Conservation (phyloP, 2,797 vertebrate species). For the Adrianichthys oophorus region DNA sequence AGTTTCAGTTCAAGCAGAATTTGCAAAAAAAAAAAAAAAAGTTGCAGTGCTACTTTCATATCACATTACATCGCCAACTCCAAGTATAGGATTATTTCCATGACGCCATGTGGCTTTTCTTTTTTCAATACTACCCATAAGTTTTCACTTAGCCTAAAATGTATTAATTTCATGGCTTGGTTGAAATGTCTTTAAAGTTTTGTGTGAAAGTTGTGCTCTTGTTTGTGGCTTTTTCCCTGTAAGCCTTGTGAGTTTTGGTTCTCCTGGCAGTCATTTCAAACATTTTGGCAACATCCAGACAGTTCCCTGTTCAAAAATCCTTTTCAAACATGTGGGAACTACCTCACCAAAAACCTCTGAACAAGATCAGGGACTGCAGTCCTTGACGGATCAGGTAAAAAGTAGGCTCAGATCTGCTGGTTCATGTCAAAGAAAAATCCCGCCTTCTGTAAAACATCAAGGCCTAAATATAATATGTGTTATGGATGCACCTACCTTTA, state of each 20-base stretch:
- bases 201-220: slow-evolving; percentile 61
- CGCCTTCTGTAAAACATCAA: slow-evolving; percentile 3
- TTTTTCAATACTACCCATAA: slow-evolving; percentile 24
- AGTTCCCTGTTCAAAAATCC: slow-evolving; percentile 55
- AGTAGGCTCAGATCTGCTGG: slow-evolving; percentile 27
- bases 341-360: slow-evolving; percentile 12
- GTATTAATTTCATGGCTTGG: slow-evolving; percentile 52
- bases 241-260: slow-evolving; percentile 19
- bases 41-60: slow-evolving; percentile 50
- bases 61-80: slow-evolving; percentile 37
- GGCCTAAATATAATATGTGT: slow-evolving; percentile 15
- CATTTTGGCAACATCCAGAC: slow-evolving; percentile 36
- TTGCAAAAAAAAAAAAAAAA: not conserved
- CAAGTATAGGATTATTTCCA: slow-evolving; percentile 17
- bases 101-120: slow-evolving; percentile 7
- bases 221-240: slow-evolving; percentile 24
- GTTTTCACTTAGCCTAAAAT: slow-evolving; percentile 30
- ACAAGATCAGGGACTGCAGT: slow-evolving; percentile 11
- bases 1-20: too few relatives aligned
- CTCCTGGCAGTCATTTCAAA: slow-evolving; percentile 51
- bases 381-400: slow-evolving; percentile 19
- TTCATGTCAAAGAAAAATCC: not conserved
- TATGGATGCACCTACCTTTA: slow-evolving; percentile 11
- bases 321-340: slow-evolving; percentile 35
- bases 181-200: slow-evolving; percentile 8